Evolutionary conservation across 2,888 invertebrate genomes (phyloP).

Genomic region (Notocelia uddmanniana): DNA sequence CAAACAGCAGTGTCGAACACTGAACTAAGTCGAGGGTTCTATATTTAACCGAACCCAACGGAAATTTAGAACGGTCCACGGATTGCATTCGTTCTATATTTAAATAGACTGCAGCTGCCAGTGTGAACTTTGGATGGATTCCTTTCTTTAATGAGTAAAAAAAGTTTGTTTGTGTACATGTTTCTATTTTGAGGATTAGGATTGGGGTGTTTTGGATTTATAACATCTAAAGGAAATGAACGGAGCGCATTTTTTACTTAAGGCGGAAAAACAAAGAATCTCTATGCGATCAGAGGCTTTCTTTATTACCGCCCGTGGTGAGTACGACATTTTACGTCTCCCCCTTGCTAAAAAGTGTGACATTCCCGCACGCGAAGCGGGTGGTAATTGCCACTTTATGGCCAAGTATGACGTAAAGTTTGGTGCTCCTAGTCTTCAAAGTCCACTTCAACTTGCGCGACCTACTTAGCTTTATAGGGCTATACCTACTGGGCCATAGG

Average conservation of each 20-base stretch:
- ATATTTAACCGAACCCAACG: constrained; percentile 81
- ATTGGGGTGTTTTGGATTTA: constrained; percentile 16
- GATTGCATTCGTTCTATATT: constrained; percentile 78
- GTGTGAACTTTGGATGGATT: constrained; percentile 78
- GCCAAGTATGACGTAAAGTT: background rate
- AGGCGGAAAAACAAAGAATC: constrained; percentile 8
- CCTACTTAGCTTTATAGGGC: background rate
- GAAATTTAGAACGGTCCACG: constrained; percentile 82
- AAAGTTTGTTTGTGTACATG: constrained; percentile 46
- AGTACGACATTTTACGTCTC: too few species aligned
- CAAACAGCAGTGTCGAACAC: constrained; percentile 80
- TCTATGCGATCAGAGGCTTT: too few species aligned
- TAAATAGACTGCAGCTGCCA: constrained; percentile 80
- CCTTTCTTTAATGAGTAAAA: constrained; percentile 51
- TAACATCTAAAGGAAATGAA: constrained; percentile 28
- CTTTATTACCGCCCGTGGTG: too few species aligned
- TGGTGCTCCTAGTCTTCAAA: background rate
- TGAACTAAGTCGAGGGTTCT: constrained; percentile 80
- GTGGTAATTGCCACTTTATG: too few species aligned
- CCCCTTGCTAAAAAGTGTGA: too few species aligned
- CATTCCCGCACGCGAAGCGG: too few species aligned
- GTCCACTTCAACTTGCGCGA: background rate
- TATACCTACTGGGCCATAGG: background rate
- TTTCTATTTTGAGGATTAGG: constrained; percentile 25
- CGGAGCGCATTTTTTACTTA: background rate